These are phyloP conservation scores for Xerus inauris DNA, from an alignment of 2,113 vertebrate species.

Conservation along the genomic window DNA sequence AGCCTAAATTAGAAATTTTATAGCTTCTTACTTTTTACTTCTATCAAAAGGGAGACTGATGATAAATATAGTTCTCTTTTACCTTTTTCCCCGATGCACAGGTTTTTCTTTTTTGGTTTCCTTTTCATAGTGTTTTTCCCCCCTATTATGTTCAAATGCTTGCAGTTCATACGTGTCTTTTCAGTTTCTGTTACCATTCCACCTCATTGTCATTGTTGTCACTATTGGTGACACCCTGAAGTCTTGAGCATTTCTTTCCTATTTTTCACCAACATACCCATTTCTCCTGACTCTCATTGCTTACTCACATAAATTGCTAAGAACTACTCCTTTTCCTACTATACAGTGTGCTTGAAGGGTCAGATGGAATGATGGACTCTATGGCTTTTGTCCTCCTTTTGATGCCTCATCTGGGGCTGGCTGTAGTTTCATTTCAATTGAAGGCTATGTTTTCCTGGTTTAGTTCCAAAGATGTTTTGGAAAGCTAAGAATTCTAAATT, in stretches of 20 bases:
- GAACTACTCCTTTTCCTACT: neutral
- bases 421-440: neutral
- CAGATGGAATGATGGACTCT: neutral
- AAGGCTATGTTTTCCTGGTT: neutral
- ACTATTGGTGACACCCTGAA: neutral
- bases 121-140: neutral
- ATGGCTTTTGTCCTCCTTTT: neutral
- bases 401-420: neutral
- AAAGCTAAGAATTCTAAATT: slow-evolving; percentile 4
- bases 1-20: neutral
- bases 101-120: neutral
- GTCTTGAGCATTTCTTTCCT: neutral
- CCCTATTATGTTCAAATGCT: neutral
- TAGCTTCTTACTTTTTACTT: neutral
- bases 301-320: neutral
- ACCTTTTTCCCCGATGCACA: neutral
- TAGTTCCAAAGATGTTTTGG: neutral
- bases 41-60: neutral
- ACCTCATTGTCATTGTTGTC: neutral
- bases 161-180: neutral
- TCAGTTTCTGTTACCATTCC: neutral
- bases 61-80: neutral
- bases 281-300: neutral
- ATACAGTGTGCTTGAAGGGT: neutral
- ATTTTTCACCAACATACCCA: neutral